Evolutionary conservation across 2,888 invertebrate species (phyloP), one percentile per base, ranked within the genome.

Genomic region (Helicoverpa assulta): DNA sequence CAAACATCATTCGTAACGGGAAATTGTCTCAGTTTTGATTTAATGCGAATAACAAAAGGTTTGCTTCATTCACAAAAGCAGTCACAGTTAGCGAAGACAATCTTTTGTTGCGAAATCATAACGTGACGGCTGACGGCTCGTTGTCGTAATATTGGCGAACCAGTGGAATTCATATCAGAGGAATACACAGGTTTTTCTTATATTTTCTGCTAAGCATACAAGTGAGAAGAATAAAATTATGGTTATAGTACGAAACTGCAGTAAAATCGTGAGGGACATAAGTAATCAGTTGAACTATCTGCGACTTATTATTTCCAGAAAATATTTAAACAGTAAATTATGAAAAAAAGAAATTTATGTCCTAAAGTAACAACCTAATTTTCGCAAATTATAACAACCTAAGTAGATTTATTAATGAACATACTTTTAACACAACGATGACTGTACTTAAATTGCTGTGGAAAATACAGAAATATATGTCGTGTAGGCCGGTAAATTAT

Each of bases 71-170:
- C 33, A 60, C 51, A 60, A 59, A 55, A 37, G 29, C 78, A 71
- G 61, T 70, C 51, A 56, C 72, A 71, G 51, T 56, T 18, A 61
- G 21, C 26, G 56, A 54, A 78, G 53, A 62, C 78, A 78, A 40
- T 78, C 40, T 60, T 43, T 66, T 78, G 66, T 78, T 73, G 10
- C 56, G 50, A 64, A 26, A 33, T 52, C n/a, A 50, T 43, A 57
- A 60, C 59, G 51, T 65, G 52, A 57, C 78, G 73, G 19, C 6
- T 69, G 53, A 19, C 21, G 16, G 54, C n/a, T 29, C 12, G 33
- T 12, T 52, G 51, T 52, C 47, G 54, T 56, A 52, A 56, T 55
- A 51, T 47, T 37, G 21, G 8, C 19, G 14, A 16, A 47, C 5
- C 19, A 21, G 21, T 33, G 16, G 43, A 33, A 3, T 67, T 47